Base-by-base conservation (phyloP, 2,888 invertebrate genomes). In the Drosophila stalkeri region DNA sequence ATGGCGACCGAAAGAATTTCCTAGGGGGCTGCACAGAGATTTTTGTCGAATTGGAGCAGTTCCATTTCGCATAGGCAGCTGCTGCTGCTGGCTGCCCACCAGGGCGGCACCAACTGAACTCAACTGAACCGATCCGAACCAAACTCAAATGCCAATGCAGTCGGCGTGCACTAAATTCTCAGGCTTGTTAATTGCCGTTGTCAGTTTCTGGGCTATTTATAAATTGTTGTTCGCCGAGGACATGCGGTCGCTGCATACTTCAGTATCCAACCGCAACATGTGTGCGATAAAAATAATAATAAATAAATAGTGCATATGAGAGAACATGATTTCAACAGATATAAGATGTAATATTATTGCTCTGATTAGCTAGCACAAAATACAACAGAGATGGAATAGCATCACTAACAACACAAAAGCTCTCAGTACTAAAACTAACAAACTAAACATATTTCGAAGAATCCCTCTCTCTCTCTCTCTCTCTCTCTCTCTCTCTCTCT, bases 181-280 rank as follows among this genome's bases (percentile, higher is more conserved):
- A 84, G 82, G 85, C 84, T 82, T 81, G 84, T 85, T 85, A 86
- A 85, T 84, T 85, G 84, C 84, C 76, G 75, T 85, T 85, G 85
- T 85, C 85, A 81, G 84, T 81, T 83, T 81, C 61, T 72, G 65
- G 68, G 81, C 86, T 84, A 83, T 86, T 83, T 77, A 81, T 72
- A 86, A 80, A 71, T 71, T 71, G 71, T 77, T 81, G 66, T 65
- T 60, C 51, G 51, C 33, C 51, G 51, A 51, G 51, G 51, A 16
- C 51, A 72, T 54, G 47, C 57, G 20, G 39, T 27, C 18, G 51
- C 65, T 18, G 64, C 55, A 68, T 68, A 52, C 62, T 72, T 76
- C 54, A 14, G 47, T 44, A 39, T 37, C 27, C 37, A 54, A 57
- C 23, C 41, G 37, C 55, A 49, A 51, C 56, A 62, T 75, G 56